phyloP scores from a whole-genome alignment of 1,140 invertebrate genomes.

The Nephila pilipes region DNA sequence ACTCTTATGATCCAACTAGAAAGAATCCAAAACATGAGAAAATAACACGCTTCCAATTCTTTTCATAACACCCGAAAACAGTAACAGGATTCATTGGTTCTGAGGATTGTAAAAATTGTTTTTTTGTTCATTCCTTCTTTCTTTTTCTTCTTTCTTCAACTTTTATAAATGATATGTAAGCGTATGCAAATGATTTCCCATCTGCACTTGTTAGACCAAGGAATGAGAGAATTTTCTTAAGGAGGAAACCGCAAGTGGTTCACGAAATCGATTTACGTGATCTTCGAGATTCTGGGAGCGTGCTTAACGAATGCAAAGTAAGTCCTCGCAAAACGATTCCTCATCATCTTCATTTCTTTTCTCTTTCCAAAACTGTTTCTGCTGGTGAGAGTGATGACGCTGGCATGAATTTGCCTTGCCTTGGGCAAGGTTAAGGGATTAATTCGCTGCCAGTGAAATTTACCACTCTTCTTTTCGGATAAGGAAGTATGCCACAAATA shows the following conservation, averaged over 20 bases:
- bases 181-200: background rate
- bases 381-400: slow-evolving; percentile 17
- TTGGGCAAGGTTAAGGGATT: slow-evolving; percentile 60
- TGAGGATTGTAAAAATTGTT: background rate
- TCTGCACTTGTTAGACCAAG: background rate
- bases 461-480: slow-evolving; percentile 36
- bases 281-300: background rate
- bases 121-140: no score
- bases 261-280: slow-evolving; percentile 12
- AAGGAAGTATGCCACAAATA: slow-evolving; percentile 53
- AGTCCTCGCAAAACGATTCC: background rate
- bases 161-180: slow-evolving; percentile 27
- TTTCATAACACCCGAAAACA: background rate
- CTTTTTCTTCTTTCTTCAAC: background rate
- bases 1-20: background rate
- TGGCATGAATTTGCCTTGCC: slow-evolving; percentile 38
- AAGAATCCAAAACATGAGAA: background rate
- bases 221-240: background rate
- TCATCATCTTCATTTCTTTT: slow-evolving; percentile 10
- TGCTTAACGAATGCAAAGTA: slow-evolving; percentile 1
- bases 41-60: background rate
- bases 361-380: background rate
- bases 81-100: background rate
- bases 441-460: slow-evolving; percentile 46
- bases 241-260: background rate